Evolutionary conservation across 2,888 invertebrate genomes (phyloP).

Genomic region (Cephus nigrinus): DNA sequence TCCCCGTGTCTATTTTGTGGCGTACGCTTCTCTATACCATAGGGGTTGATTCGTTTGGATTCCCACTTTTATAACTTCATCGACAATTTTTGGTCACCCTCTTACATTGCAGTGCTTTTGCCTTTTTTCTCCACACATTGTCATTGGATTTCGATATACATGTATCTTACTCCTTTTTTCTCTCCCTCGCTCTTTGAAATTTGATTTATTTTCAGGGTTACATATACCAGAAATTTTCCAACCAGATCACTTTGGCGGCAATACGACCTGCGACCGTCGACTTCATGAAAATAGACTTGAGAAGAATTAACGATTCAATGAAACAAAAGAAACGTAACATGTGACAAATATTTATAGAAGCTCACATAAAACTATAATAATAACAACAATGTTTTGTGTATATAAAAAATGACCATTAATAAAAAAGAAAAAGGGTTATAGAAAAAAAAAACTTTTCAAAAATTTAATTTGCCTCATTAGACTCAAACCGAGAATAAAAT

Average conservation of each 20-base stretch:
- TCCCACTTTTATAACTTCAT: conserved; percentile 61
- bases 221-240: background rate
- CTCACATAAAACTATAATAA: background rate
- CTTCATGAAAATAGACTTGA: background rate
- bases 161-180: background rate
- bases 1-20: conserved; percentile 30
- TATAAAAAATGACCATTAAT: background rate
- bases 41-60: conserved; percentile 22
- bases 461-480: background rate
- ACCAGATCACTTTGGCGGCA: too few relatives aligned
- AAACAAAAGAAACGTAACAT: background rate
- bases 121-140: background rate
- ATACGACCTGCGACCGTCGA: background rate
- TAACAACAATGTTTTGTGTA: background rate
- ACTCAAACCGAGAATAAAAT: background rate
- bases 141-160: background rate
- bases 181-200: background rate
- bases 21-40: conserved; percentile 27
- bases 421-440: background rate
- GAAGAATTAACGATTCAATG: too few relatives aligned
- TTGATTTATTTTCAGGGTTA: background rate
- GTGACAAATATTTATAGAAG: background rate
- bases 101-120: conserved; percentile 22
- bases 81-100: conserved; percentile 55
- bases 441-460: background rate